These are phyloP conservation scores for Orycteropus afer DNA, from an alignment of 2,113 vertebrate genomes.

Conservation along the genomic window DNA sequence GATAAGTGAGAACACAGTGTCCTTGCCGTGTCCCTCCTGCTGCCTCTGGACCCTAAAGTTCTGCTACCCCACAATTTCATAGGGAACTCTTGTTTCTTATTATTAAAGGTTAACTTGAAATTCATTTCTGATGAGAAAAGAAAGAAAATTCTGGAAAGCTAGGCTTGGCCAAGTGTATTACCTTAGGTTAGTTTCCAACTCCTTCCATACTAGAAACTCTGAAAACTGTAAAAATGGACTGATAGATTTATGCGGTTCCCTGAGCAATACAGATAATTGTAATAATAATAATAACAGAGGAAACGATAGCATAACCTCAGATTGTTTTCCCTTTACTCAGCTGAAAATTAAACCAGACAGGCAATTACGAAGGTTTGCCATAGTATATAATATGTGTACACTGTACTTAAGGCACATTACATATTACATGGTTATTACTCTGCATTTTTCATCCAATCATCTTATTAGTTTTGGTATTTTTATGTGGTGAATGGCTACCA, in stretches of 20 bases:
- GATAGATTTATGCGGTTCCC: constrained; percentile 71
- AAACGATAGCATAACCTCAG: constrained; percentile 67
- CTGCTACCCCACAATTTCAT: constrained; percentile 59
- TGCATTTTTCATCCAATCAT: constrained; percentile 71
- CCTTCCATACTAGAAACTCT: background rate
- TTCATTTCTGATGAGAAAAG: constrained; percentile 65
- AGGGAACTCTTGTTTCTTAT: constrained; percentile 48
- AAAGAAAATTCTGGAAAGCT: constrained; percentile 31
- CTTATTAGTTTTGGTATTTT: constrained; percentile 72
- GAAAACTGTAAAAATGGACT: constrained; percentile 44
- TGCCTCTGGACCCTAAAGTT: constrained; percentile 6
- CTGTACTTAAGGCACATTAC: constrained; percentile 44
- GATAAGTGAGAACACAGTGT: background rate
- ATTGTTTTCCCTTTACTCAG: constrained; percentile 79
- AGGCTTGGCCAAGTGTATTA: constrained; percentile 38
- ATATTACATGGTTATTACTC: constrained; percentile 67
- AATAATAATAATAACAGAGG: constrained; percentile 71
- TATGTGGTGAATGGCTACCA: constrained; percentile 65
- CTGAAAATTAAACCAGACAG: constrained; percentile 80
- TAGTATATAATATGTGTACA: constrained; percentile 61
- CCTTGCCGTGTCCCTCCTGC: background rate
- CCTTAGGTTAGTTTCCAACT: constrained; percentile 52
- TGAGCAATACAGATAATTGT: constrained; percentile 71
- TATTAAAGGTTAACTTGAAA: constrained; percentile 69
- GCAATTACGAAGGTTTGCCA: constrained; percentile 76